Base-by-base conservation (phyloP, 2,113 vertebrate species). In the Papio anubis region DNA sequence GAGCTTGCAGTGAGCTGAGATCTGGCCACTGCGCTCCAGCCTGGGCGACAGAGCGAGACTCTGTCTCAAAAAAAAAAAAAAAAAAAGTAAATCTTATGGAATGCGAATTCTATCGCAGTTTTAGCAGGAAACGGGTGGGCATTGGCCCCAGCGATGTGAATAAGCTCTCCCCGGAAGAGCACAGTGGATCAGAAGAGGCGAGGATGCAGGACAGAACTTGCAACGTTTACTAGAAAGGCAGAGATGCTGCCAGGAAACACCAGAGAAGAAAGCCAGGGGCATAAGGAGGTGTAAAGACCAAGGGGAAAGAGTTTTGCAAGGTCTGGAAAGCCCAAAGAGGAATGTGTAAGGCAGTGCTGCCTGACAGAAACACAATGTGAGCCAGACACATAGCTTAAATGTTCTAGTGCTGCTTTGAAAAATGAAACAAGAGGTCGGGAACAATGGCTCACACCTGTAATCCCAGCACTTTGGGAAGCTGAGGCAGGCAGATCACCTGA, bases 141-240 rank as follows among this genome's bases (percentile, higher is more conserved):
- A 59, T 21, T 20, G 38, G 43, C 52, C 40, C 25, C 25, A 43
- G 27, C 27, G 0, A 35, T 35, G 11, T 52, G 48, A 52, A 79
- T 12, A 20, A n/a, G 30, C 32, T n/a, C 45, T 76, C 40, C 32
- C 2, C 4, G 14, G 52, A 75, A 64, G 50, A 25, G 21, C 14
- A 3, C 1, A 0, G 1, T 8, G 38, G 20, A 8, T 45, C 27
- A 12, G 5, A 23, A 72, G 38, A 43, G 25, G 57, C 1, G 3
- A 82, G 66, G 30, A 68, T 25, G 8, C 5, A n/a, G 43, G 5
- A 48, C 6, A 50, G 43, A n/a, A 35, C 32, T 35, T 14, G 32
- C 18, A 66, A 66, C 59, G 14, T 50, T n/a, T 45, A 66, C 81
- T 21, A 20, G 38, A 7, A 64, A 27, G 8, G 14, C 50, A 45